Conservation (phyloP, 1,140 invertebrate genomes). For the Cydia splendana region DNA sequence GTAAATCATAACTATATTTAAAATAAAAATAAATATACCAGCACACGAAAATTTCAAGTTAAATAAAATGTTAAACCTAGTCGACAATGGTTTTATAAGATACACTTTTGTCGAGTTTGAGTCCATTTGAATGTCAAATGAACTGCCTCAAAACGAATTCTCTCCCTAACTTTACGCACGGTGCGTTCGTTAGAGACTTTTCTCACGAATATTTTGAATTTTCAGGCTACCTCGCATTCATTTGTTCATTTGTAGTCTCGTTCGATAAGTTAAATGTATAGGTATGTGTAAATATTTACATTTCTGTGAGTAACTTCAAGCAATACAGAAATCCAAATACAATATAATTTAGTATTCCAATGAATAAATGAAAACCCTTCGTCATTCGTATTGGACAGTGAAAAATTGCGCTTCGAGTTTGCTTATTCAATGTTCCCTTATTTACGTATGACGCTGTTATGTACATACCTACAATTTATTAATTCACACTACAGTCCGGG, state of each 20-base stretch:
- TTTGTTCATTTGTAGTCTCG: background rate
- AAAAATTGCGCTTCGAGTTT: background rate
- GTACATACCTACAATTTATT: background rate
- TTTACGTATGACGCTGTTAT: background rate
- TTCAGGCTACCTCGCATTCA: background rate
- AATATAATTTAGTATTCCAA: background rate
- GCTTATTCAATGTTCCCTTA: background rate
- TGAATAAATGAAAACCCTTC: background rate
- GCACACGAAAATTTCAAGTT: background rate
- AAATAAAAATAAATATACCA: too few species aligned
- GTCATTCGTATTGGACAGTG: background rate
- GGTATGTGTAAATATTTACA: too few species aligned
- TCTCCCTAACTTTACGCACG: background rate
- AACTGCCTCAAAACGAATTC: constrained; percentile 8
- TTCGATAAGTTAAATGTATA: too few species aligned
- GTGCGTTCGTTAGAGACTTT: background rate
- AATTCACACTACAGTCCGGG: background rate
- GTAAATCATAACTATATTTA: too few species aligned
- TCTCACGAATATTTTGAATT: background rate
- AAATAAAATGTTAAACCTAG: background rate
- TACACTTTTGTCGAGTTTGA: background rate
- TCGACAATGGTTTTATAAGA: background rate
- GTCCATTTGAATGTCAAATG: background rate
- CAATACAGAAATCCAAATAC: too few species aligned
- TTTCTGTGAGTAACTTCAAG: too few species aligned